Evolutionary conservation across 2,797 vertebrate genomes (phyloP).

Genomic region (Telmatherina bonti): DNA sequence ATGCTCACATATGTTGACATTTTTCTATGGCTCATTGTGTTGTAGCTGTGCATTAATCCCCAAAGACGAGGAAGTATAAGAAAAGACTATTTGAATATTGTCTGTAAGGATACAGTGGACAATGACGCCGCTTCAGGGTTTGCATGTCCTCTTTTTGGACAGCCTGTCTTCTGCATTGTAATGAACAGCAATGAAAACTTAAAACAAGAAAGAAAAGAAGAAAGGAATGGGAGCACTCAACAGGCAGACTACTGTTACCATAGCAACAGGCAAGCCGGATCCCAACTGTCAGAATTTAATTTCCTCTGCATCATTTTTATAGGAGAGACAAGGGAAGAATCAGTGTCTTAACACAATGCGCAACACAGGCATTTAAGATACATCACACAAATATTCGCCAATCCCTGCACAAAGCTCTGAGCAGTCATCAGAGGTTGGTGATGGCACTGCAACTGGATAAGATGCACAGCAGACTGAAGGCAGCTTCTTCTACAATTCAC

Average conservation of each 20-base stretch:
- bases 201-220: conserved; percentile 32
- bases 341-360: conserved; percentile 33
- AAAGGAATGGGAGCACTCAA: conserved; percentile 38
- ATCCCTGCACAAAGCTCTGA: conserved; percentile 10
- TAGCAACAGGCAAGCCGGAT: conserved; percentile 71
- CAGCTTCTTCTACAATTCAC: conserved; percentile 15
- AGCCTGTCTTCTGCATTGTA: conserved; percentile 47
- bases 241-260: conserved; percentile 55
- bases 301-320: conserved; percentile 62
- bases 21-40: conserved; percentile 12
- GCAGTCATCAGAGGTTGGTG: conserved; percentile 13
- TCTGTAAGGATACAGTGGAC: conserved; percentile 35
- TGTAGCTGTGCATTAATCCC: conserved; percentile 3
- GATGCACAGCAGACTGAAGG: conserved; percentile 8
- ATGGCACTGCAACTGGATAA: conserved; percentile 18
- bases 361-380: conserved; percentile 40
- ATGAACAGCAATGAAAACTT: conserved; percentile 47
- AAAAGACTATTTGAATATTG: conserved; percentile 22
- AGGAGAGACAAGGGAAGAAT: conserved; percentile 38
- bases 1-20: conserved; percentile 5
- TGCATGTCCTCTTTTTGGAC: conserved; percentile 46
- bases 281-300: conserved; percentile 60
- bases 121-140: conserved; percentile 41
- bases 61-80: conserved; percentile 2
- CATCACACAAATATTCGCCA: conserved; percentile 32